Conservation (phyloP, 2,113 vertebrate genomes). For the Cebidichthys violaceus region DNA sequence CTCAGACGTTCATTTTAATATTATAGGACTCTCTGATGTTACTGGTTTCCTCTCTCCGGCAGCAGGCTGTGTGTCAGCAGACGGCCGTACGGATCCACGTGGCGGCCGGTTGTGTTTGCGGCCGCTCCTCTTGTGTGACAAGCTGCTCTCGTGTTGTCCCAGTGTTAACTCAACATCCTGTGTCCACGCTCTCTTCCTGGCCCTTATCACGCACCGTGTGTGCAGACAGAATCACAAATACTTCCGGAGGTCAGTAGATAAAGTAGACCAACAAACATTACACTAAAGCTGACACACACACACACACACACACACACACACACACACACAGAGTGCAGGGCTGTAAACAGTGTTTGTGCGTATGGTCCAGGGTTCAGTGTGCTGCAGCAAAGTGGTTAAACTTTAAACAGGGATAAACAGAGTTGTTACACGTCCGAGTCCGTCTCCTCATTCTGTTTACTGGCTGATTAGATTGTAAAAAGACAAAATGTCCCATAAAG, state of each 20-base stretch:
- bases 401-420: slow-evolving; percentile 67
- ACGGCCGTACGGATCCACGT: slow-evolving; percentile 35
- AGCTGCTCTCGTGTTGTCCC: slow-evolving; percentile 69
- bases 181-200: slow-evolving; percentile 72
- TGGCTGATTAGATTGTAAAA: slow-evolving; percentile 11
- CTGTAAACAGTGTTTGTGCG: slow-evolving; percentile 23
- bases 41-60: not conserved
- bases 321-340: slow-evolving; percentile 3
- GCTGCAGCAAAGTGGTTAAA: slow-evolving; percentile 60
- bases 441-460: slow-evolving; percentile 1
- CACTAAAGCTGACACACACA: slow-evolving; percentile 1
- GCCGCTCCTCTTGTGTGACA: slow-evolving; percentile 54
- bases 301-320: slow-evolving; percentile 21
- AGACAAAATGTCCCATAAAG: slow-evolving; percentile 15
- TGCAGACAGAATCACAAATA: slow-evolving; percentile 70
- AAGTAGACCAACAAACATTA: slow-evolving; percentile 61
- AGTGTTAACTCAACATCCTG: slow-evolving; percentile 75
- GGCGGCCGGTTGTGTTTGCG: slow-evolving; percentile 44
- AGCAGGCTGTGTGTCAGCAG: slow-evolving; percentile 33
- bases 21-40: not conserved
- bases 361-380: slow-evolving; percentile 70
- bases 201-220: slow-evolving; percentile 64
- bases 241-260: slow-evolving; percentile 76
- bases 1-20: not conserved
- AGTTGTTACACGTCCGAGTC: slow-evolving; percentile 7